Percentiles rank a stretch among this genome's conserved stretches.
Conservation (phyloP, 2,113 vertebrate species). For the Xiphorhynchus elegans region DNA sequence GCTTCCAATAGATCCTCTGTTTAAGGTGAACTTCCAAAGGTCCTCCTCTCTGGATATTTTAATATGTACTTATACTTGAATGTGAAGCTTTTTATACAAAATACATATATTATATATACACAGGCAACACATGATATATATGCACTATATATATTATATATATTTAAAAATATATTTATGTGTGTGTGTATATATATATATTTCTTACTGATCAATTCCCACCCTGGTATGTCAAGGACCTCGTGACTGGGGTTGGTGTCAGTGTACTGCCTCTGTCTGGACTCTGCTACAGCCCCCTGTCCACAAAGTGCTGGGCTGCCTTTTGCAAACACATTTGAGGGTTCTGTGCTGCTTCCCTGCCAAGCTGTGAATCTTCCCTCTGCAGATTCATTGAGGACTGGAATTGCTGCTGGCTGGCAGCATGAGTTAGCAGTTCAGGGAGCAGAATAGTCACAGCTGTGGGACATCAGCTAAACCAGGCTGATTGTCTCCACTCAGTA, state of each 20-base stretch:
- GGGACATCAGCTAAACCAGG: neutral
- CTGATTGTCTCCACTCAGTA: neutral
- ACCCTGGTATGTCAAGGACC: neutral
- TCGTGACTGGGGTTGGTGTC: neutral
- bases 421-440: neutral
- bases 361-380: neutral
- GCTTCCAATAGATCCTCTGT: neutral
- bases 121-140: constrained; percentile 16
- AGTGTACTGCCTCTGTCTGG: neutral
- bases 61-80: constrained; percentile 41
- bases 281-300: neutral
- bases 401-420: neutral
- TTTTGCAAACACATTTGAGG: neutral
- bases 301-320: neutral
- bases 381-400: neutral
- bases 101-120: constrained; percentile 33
- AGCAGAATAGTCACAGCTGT: constrained; percentile 24
- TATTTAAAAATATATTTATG: constrained; percentile 19
- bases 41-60: constrained; percentile 14
- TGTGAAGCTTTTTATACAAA: constrained; percentile 41
- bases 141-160: constrained; percentile 28
- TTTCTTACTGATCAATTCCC: neutral
- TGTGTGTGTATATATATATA: constrained; percentile 19
- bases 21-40: neutral
- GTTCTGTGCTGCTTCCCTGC: neutral